Base-by-base conservation (phyloP, 2,113 vertebrate genomes). In the Heterotilapia buettikoferi region DNA sequence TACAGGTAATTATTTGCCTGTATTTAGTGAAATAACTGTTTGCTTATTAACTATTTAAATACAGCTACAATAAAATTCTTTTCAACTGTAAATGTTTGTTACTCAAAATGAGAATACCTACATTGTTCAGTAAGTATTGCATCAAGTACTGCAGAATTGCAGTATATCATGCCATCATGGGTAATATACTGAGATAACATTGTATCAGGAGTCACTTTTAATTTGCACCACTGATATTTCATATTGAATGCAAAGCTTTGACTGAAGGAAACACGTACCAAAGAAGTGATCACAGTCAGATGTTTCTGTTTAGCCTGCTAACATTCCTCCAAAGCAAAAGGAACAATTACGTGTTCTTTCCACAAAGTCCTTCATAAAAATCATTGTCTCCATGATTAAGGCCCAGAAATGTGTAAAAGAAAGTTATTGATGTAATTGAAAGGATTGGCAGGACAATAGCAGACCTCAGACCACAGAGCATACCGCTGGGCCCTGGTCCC, bases 281-380 rank as follows among this genome's bases (percentile, higher is more conserved):
- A 68, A 57, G 54, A 82, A 36, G 66, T 40, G 47, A 11, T 86
- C 86, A 71, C n/a, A 83, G 71, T 86, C 86, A 88, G 43, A 86
- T 86, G 85, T 86, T 86, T 38, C 38, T 54, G 54, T 50, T 81
- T 38, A 61, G 31, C 7, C 47, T 18, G 24, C 6, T 9, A 56
- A 78, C 80, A 59, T 61, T 52, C 26, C 1, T 52, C 56, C 82
- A 82, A 43, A 86, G 82, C 16, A 84, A 84, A 68, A 86, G 7
- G 9, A 88, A 59, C 21, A 82, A 61, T 82, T 45, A 79, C 24
- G 80, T 79, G 85, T 88, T 90, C 83, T 92, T 89, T 88, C 87
- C 89, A 87, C 63, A 80, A 80, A 47, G 5, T 56, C 53, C 36
- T 50, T 79, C 6, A 4, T 84, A 73, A 84, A 80, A 80, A 59